Percentiles rank a stretch among this genome's conserved stretches.
Conservation (phyloP, 1,140 invertebrate species). For the Camponotus vicinus region DNA sequence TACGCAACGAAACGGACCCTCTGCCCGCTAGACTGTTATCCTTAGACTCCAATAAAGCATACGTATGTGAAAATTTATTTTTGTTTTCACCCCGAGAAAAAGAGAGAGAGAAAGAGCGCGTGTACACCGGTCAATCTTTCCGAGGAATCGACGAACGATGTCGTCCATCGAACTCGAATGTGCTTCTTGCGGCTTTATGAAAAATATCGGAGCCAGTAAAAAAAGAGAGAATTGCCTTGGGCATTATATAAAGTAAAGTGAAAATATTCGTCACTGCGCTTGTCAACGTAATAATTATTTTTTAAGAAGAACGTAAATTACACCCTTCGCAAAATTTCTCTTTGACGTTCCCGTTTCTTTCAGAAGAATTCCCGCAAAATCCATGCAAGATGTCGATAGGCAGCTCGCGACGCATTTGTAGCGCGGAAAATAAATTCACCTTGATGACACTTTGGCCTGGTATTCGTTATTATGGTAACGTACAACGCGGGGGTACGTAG, state of each 20-base stretch:
- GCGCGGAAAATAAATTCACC: constrained; percentile 1
- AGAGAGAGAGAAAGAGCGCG: too few species aligned
- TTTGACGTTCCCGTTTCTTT: not conserved
- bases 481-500: constrained; percentile 36
- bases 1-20: constrained; percentile 84
- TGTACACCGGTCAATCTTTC: constrained; percentile 47
- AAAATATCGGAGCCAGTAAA: not conserved
- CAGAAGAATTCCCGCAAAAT: not conserved
- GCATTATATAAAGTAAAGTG: not conserved
- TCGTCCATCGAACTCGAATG: constrained; percentile 4
- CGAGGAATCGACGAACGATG: constrained; percentile 45
- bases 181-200: constrained; percentile 9
- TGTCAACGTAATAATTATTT: not conserved
- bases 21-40: constrained; percentile 81
- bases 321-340: not conserved
- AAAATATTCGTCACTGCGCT: not conserved
- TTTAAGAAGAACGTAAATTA: too few species aligned
- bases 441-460: constrained; percentile 68
- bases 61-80: constrained; percentile 76
- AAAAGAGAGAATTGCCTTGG: not conserved
- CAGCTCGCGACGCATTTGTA: not conserved
- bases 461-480: constrained; percentile 53
- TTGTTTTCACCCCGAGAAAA: constrained; percentile 55
- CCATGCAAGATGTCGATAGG: not conserved
- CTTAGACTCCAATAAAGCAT: constrained; percentile 76